phyloP scores from a whole-genome alignment of 2,888 invertebrate genomes.

The Polyommatus icarus region DNA sequence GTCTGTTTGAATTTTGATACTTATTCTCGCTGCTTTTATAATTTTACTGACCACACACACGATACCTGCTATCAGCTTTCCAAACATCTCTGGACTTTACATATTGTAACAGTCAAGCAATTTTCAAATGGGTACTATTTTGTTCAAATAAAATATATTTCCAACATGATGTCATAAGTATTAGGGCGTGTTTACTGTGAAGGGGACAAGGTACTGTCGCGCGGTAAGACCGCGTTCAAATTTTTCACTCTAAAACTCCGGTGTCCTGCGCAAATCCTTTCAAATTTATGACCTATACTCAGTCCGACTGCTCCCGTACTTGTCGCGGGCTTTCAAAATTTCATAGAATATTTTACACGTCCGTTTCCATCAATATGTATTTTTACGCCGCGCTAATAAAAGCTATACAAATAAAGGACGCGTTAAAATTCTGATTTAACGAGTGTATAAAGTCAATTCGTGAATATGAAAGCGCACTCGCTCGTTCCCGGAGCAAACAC shows the following conservation, averaged over 20 bases:
- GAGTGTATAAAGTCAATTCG: conserved; percentile 56
- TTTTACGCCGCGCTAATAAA: conserved; percentile 30
- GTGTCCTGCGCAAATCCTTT: conserved; percentile 70
- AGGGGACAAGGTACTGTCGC: conserved; percentile 45
- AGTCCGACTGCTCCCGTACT: conserved; percentile 48
- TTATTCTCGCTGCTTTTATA: too few species aligned
- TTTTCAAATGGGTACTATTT: neutral
- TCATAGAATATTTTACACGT: conserved; percentile 23
- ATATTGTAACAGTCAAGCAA: neutral
- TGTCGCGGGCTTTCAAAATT: conserved; percentile 27
- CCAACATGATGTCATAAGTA: neutral
- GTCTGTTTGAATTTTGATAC: too few species aligned
- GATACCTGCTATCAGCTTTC: neutral
- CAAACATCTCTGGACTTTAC: neutral
- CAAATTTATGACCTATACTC: conserved; percentile 71
- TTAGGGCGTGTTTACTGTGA: conserved; percentile 32
- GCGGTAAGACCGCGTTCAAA: conserved; percentile 59
- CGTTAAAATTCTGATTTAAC: conserved; percentile 53
- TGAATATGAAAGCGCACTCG: conserved; percentile 59
- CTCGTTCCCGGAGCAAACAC: conserved; percentile 54
- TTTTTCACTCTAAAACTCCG: conserved; percentile 71
- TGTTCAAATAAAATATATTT: neutral
- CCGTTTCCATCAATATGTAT: conserved; percentile 21
- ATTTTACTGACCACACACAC: neutral
- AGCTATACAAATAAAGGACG: conserved; percentile 37